These are phyloP conservation scores for Drosophila robusta DNA, from an alignment of 2,888 invertebrate genomes.

Conservation along the genomic window DNA sequence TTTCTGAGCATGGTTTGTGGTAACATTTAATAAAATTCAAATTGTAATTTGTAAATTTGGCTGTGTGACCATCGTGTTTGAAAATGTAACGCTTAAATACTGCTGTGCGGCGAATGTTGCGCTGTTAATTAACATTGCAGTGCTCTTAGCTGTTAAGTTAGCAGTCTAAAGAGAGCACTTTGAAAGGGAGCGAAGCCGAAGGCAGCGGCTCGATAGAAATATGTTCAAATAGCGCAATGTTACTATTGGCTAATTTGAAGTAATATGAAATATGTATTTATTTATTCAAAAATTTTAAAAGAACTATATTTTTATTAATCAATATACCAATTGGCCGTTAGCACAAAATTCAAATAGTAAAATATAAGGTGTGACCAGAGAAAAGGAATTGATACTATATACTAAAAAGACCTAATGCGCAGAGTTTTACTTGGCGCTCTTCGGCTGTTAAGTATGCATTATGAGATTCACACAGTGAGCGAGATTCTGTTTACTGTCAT, in stretches of 20 bases:
- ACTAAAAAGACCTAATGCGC: neutral
- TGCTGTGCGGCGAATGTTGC: neutral
- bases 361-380: conserved; percentile 12
- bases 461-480: neutral
- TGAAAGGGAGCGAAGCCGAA: neutral
- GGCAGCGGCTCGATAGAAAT: neutral
- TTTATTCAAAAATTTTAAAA: neutral
- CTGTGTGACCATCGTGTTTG: conserved; percentile 27
- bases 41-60: neutral
- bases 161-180: conserved; percentile 10
- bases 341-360: conserved; percentile 11
- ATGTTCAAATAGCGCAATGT: neutral
- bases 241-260: neutral
- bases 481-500: neutral
- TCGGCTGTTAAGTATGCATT: neutral
- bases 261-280: neutral
- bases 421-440: neutral
- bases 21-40: conserved; percentile 9
- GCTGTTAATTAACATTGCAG: conserved; percentile 4
- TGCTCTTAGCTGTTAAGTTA: conserved; percentile 36
- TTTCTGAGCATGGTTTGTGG: neutral
- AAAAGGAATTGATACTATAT: too few species aligned
- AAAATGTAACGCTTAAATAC: conserved; percentile 25
- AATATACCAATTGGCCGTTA: neutral
- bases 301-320: neutral